Evolutionary conservation across 2,113 vertebrate species (phyloP).

Genomic region (Melanocharis versteri): DNA sequence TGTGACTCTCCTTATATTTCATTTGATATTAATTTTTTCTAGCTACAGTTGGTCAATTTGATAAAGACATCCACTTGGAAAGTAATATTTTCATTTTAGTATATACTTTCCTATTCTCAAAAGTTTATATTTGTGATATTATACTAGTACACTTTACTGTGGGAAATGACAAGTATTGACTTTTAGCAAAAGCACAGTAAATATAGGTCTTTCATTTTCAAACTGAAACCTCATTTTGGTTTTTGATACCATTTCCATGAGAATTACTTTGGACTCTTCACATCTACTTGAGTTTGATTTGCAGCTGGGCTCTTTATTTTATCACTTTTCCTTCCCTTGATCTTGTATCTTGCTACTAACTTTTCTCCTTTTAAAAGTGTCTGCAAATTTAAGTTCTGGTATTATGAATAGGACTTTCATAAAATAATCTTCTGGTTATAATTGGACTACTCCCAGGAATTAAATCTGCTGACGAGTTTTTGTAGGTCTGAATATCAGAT

Average conservation of each 20-base stretch:
- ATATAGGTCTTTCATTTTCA: neutral
- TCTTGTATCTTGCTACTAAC: neutral
- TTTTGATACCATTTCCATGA: neutral
- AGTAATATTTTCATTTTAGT: neutral
- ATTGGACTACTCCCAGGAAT: neutral
- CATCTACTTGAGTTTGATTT: neutral
- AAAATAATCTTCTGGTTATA: neutral
- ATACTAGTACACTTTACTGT: neutral
- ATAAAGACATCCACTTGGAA: neutral
- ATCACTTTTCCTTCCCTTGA: neutral
- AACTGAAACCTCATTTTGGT: neutral
- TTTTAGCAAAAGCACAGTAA: neutral
- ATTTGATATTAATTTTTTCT: neutral
- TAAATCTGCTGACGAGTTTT: neutral
- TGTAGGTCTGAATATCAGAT: neutral
- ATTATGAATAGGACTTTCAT: neutral
- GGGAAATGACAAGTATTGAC: neutral
- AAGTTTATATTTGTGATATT: neutral
- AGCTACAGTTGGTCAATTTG: neutral
- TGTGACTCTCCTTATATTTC: neutral
- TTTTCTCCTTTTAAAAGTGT: neutral
- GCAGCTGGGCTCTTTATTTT: neutral
- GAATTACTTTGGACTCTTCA: neutral
- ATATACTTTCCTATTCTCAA: neutral
- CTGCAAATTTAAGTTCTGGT: neutral